Evolutionary conservation across 1,140 invertebrate genomes (phyloP).

Genomic region (Centruroides sculpturatus): DNA sequence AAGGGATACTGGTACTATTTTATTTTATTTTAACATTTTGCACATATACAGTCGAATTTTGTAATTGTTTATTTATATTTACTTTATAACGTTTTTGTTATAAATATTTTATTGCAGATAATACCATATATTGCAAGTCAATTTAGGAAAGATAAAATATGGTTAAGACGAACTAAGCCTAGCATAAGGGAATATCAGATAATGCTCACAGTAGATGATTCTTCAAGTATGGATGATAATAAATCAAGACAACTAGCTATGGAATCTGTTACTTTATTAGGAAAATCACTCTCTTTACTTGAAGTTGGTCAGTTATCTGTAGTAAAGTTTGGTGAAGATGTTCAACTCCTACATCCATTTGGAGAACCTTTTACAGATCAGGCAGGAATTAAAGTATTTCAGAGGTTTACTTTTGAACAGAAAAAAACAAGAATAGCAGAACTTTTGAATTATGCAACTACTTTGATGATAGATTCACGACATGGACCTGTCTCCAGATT

Average conservation of each 20-base stretch:
- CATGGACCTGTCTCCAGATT: constrained; percentile 25
- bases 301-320: constrained; percentile 86
- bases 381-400: constrained; percentile 47
- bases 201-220: constrained; percentile 91
- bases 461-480: constrained; percentile 40
- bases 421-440: constrained; percentile 62
- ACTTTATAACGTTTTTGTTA: too few relatives aligned
- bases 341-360: constrained; percentile 62
- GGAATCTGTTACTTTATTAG: constrained; percentile 83
- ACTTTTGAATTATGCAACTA: constrained; percentile 59
- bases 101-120: constrained; percentile 25
- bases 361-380: constrained; percentile 68
- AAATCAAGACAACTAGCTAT: constrained; percentile 56
- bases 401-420: constrained; percentile 64
- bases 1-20: too few relatives aligned
- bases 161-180: constrained; percentile 88
- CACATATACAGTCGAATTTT: too few relatives aligned
- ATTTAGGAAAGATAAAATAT: constrained; percentile 98
- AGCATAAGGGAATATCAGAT: constrained; percentile 95
- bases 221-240: constrained; percentile 49
- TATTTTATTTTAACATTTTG: too few relatives aligned
- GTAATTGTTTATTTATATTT: too few relatives aligned
- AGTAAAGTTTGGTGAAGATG: constrained; percentile 79
- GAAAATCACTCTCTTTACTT: constrained; percentile 75
- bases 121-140: constrained; percentile 98